phyloP scores from a whole-genome alignment of 2,888 invertebrate genomes.

The Epistrophella euchroma region DNA sequence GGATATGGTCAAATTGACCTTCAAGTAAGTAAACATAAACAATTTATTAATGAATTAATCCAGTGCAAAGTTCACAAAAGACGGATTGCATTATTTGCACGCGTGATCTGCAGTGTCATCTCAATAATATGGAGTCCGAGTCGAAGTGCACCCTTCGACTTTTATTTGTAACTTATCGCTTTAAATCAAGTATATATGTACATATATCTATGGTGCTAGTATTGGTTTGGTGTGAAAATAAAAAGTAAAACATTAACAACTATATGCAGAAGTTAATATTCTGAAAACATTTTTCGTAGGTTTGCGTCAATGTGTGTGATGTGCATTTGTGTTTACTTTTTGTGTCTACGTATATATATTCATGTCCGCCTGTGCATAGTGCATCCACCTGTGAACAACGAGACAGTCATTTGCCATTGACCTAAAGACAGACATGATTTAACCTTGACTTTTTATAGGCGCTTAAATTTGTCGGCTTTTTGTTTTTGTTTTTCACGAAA shows the following conservation, averaged over 20 bases:
- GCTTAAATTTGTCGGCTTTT: too few relatives aligned
- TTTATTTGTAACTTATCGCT: not conserved
- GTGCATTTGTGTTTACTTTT: too few relatives aligned
- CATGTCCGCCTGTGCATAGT: too few relatives aligned
- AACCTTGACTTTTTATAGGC: too few relatives aligned
- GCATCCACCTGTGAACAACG: too few relatives aligned
- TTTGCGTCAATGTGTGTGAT: too few relatives aligned
- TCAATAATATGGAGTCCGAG: not conserved
- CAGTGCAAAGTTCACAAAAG: not conserved
- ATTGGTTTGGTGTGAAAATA: not conserved
- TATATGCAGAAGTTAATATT: too few relatives aligned
- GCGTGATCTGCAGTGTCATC: not conserved
- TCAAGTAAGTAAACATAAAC: slow-evolving; percentile 45
- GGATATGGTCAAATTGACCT: slow-evolving; percentile 56
- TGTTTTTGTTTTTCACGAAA: too few relatives aligned
- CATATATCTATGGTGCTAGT: not conserved
- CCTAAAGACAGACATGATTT: too few relatives aligned
- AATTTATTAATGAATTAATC: not conserved
- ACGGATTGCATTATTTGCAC: not conserved
- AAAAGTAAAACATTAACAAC: not conserved
- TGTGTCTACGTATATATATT: too few relatives aligned
- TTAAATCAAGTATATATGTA: not conserved
- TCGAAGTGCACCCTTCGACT: not conserved
- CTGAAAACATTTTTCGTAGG: too few relatives aligned
- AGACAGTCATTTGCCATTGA: too few relatives aligned